Evolutionary conservation across 1,140 invertebrate genomes (phyloP), one percentile per base, ranked within the genome.

Genomic region (Battus philenor): DNA sequence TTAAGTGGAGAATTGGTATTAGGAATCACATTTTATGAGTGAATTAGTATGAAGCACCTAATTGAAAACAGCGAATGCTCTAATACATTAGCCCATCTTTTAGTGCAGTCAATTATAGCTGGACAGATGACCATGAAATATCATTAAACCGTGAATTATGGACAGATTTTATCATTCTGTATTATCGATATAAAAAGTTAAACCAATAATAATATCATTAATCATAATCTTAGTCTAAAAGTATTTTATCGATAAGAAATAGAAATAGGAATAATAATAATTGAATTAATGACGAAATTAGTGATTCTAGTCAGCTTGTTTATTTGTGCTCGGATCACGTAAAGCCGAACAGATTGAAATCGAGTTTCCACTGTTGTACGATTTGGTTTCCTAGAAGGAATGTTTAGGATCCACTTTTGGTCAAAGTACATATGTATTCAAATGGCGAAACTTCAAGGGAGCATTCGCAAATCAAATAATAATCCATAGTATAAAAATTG

Each of bases 71-170:
- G 38, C 24, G 24, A 41, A 41, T 17, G 26, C 20, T 29, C 24
- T 29, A 41, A 41, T 41, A 29, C 38, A 41, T 29, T 11, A 24
- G 12, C 8, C n/a, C 24, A 12, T 15, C 36, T 33, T 36, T 16
- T 33, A 17, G 12, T 26, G 10, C 6, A 8, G 27, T 29, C 24
- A 41, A 26, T 41, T 29, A 27, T 0, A 15, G 12, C 46, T 30
- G 47, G 43, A 54, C 36, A 18, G 12, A 27, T 50, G 30, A 47
- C 44, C 34, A 3, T 47, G 44, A 46, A 43, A 45, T 43, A 12
- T 32, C 12, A 46, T 45, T 32, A 50, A 50, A 50, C 32, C 34
- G 44, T 44, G 34, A 33, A 36, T 20, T 47, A 31, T 43, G 17
- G 12, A 27, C 15, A 3, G 10, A n/a, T 18, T 15, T 26, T 32